Evolutionary conservation across 2,888 invertebrate species (phyloP).

Genomic region (Tigriopus californicus): DNA sequence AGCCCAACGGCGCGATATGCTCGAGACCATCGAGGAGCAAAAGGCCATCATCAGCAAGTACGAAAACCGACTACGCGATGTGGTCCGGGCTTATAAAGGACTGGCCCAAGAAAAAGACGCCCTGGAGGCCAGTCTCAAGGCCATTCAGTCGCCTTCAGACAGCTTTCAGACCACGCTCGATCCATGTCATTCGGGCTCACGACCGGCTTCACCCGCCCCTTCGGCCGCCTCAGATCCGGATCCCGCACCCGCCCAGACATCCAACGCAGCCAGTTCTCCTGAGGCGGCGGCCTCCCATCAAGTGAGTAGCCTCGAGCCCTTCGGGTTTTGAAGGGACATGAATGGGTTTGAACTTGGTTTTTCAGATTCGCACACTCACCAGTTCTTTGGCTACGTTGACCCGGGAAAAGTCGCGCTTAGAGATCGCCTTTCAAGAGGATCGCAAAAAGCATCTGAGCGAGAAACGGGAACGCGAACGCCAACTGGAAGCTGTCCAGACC

Average conservation of each 20-base stretch:
- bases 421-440: background rate
- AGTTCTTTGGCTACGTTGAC: background rate
- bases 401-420: background rate
- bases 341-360: no score
- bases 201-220: no score
- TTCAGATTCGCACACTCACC: background rate
- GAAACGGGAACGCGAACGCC: background rate
- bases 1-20: background rate
- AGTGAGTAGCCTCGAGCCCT: no score
- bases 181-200: no score
- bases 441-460: background rate
- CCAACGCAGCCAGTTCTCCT: no score
- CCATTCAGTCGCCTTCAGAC: no score
- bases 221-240: no score
- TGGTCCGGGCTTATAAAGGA: slow-evolving; percentile 7
- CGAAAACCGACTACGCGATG: background rate
- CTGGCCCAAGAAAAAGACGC: slow-evolving; percentile 7
- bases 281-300: no score
- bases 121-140: background rate
- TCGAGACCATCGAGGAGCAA: background rate
- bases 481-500: background rate
- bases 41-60: background rate
- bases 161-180: no score
- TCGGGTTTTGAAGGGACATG: no score
- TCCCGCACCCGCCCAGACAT: no score